Evolutionary conservation across 2,888 invertebrate species (phyloP).

Genomic region (Diplolepis rosae): DNA sequence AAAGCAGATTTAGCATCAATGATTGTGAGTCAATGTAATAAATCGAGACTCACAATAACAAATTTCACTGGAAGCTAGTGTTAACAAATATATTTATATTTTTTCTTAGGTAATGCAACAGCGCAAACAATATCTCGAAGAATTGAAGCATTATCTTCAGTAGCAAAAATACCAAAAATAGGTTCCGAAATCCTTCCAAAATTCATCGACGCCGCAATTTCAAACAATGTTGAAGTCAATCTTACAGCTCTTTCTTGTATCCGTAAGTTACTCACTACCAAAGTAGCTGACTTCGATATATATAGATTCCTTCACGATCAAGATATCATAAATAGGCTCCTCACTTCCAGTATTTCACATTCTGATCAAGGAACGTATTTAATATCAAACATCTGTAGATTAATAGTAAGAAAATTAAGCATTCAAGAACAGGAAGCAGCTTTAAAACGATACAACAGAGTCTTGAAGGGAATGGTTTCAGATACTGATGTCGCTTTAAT

Average conservation of each 20-base stretch:
- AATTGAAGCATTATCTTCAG: slow-evolving; percentile 57
- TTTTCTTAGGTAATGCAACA: slow-evolving; percentile 49
- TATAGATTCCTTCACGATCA: slow-evolving; percentile 73
- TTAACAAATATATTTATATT: slow-evolving; percentile 25
- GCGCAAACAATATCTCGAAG: slow-evolving; percentile 50
- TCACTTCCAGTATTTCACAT: slow-evolving; percentile 56
- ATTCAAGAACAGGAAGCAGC: slow-evolving; percentile 73
- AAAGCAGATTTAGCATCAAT: slow-evolving; percentile 68
- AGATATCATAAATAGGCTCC: slow-evolving; percentile 72
- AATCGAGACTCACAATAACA: neutral
- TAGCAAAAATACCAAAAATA: slow-evolving; percentile 59
- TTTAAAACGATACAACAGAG: slow-evolving; percentile 69
- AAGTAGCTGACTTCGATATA: slow-evolving; percentile 60
- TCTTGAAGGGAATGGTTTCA: slow-evolving; percentile 67
- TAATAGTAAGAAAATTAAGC: slow-evolving; percentile 72
- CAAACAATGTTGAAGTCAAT: slow-evolving; percentile 49
- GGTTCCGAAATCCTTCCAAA: slow-evolving; percentile 57
- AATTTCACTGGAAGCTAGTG: no score
- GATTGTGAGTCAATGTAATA: slow-evolving; percentile 43
- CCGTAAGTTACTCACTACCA: slow-evolving; percentile 61
- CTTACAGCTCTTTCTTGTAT: slow-evolving; percentile 57
- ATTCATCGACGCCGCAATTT: slow-evolving; percentile 53
- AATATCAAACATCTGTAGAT: slow-evolving; percentile 73
- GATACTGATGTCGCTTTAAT: slow-evolving; percentile 72
- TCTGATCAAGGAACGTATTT: slow-evolving; percentile 64